Evolutionary conservation across 2,113 vertebrate genomes (phyloP), one percentile per base, ranked within the genome.

Genomic region (Antennarius striatus): DNA sequence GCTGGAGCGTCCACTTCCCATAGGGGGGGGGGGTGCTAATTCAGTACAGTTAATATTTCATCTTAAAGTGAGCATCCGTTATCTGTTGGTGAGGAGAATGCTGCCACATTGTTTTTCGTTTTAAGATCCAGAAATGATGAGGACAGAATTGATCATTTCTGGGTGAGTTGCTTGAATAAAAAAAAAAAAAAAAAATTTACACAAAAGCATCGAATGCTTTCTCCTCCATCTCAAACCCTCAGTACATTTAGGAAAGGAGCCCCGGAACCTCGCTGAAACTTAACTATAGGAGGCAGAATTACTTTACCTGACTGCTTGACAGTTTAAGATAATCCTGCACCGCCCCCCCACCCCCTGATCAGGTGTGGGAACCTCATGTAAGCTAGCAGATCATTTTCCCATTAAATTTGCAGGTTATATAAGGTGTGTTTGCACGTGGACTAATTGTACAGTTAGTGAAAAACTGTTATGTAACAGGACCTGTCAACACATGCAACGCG

Each of bases 351-450:
- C 32, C 40, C 51, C 53, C 68, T 8, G 56, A 69, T 86, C 80
- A 75, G 68, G 76, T 82, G 64, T 63, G 66, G 80, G 83, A 82
- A 83, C 63, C 77, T 43, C 49, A 64, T 79, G 69, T 75, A 75
- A 85, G n/a, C 53, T 57, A 55, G 68, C 68, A 50, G 77, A 82
- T 89, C 80, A 15, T 72, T 78, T 88, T 83, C 68, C 16, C 81
- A 86, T 86, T 83, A 86, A 86, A 76, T 5, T 81, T 84, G 77
- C 73, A 89, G 51, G 12, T 51, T 57, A 73, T 72, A 76, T 78
- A 78, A 85, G 54, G 46, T 86, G 73, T 80, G 72, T 84, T 82
- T 82, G 78, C 53, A 70, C 69, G 42, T 74, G 32, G 65, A 71
- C 79, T 84, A 79, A 81, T 77, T 60, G 71, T 56, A 73, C 73